Base-by-base conservation (phyloP, 2,113 vertebrate genomes). In the Meles meles region DNA sequence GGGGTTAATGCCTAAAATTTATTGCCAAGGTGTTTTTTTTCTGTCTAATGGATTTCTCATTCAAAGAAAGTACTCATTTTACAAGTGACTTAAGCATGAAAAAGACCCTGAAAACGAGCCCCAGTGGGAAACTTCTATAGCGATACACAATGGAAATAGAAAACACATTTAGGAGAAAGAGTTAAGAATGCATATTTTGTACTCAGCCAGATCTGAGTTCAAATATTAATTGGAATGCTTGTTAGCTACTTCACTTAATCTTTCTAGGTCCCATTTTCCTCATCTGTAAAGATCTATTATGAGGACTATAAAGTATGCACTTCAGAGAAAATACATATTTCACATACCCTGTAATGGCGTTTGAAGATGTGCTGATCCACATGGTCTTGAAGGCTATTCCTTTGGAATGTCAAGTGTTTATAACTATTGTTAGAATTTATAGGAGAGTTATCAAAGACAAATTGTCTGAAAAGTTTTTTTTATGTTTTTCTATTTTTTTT, bases 21-120 rank as follows among this genome's bases (percentile, higher is more conserved):
- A 93, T 94, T 95, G 93, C 93, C 95, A 98, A 95, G 74, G 87
- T 96, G 14, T 84, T 87, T 96, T 89, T 89, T 76, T 71, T 76
- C n/a, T 76, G 76, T 27, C 71, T 85, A 93, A 44, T 79, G 44
- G 74, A 86, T 90, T 97, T 96, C 15, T 93, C 90, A 93, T 88
- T 86, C 74, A 93, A 97, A 84, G 77, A 94, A 95, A 83, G 49
- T 55, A 90, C 6, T 92, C 83, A 90, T 76, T 90, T 89, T 47
- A 94, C 93, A 96, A 93, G 65, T 87, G 67, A 91, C 7, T 84
- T 88, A 83, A 61, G 44, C 84, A 88, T 92, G 74, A 29, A 69
- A 27, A 86, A 91, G 59, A 96, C 4, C 11, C 39, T 59, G n/a
- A 55, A 93, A 93, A 93, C 44, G 44, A 94, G 23, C 5, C 21